Percentiles rank a stretch among this genome's conserved stretches.
Evolutionary conservation across 2,113 vertebrate species (phyloP).

Genomic region (Aplodontia rufa): DNA sequence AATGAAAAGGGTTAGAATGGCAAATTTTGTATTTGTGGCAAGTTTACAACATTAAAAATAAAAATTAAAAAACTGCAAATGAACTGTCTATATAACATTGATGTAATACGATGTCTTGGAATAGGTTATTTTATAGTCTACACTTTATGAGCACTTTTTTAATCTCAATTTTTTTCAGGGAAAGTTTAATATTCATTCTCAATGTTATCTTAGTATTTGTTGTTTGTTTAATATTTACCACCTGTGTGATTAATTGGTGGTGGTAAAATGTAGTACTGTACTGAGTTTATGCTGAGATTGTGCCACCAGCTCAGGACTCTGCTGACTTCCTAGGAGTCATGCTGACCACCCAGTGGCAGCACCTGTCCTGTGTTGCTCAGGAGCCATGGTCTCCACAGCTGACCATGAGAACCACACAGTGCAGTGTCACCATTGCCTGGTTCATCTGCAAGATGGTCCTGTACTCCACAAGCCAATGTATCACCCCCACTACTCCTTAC

Average conservation of each 20-base stretch:
- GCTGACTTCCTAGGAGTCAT: neutral
- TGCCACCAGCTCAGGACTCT: neutral
- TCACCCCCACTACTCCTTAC: neutral
- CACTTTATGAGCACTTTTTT: neutral
- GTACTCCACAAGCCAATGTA: neutral
- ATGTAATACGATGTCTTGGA: neutral
- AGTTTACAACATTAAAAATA: neutral
- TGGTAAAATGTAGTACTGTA: neutral
- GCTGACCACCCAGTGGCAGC: neutral
- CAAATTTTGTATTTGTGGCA: neutral
- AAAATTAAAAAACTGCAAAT: neutral
- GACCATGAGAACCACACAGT: accelerated
- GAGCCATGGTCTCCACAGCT: neutral
- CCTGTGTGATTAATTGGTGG: neutral
- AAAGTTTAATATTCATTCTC: slow-evolving; percentile 15
- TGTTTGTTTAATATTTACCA: neutral
- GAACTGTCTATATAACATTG: neutral
- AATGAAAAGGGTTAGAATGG: neutral
- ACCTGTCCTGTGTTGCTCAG: neutral
- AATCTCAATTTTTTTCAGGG: neutral
- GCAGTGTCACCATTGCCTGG: no score
- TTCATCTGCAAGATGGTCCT: neutral
- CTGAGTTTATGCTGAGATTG: neutral
- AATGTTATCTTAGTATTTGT: neutral
- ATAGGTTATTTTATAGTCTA: neutral